These are phyloP conservation scores for Dendrolimus pini DNA, from an alignment of 2,888 invertebrate genomes.

Conservation along the genomic window DNA sequence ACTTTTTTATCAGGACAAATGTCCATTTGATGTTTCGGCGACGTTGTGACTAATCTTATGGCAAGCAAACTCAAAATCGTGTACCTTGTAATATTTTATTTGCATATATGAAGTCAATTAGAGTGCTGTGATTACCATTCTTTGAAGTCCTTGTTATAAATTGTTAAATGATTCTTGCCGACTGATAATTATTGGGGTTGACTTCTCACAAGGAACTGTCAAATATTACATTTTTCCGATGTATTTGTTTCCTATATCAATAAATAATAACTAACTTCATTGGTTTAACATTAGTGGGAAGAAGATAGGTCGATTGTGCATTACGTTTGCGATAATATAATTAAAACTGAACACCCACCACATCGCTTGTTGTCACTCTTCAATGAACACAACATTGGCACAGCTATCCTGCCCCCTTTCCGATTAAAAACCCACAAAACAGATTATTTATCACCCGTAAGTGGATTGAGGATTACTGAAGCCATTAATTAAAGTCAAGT, in stretches of 20 bases:
- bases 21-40: conserved; percentile 77
- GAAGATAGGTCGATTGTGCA: conserved; percentile 29
- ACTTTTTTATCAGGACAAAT: conserved; percentile 75
- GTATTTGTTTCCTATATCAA: conserved; percentile 37
- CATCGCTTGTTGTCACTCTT: conserved; percentile 70
- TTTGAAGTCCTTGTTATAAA: conserved; percentile 34
- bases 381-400: conserved; percentile 72
- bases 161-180: conserved; percentile 56
- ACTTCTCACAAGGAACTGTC: conserved; percentile 70
- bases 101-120: conserved; percentile 26
- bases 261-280: conserved; percentile 13
- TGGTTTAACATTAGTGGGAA: conserved; percentile 18
- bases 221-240: conserved; percentile 60
- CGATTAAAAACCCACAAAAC: conserved; percentile 30
- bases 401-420: conserved; percentile 53
- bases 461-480: background rate
- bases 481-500: conserved; percentile 20
- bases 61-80: conserved; percentile 49
- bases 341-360: conserved; percentile 44
- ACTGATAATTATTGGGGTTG: conserved; percentile 64
- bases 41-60: conserved; percentile 71
- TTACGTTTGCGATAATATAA: conserved; percentile 42
- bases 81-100: conserved; percentile 25
- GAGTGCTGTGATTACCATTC: conserved; percentile 38
- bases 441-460: conserved; percentile 3